Evolutionary conservation across 2,113 vertebrate species (phyloP).

Genomic region (Vanacampus margaritifer): DNA sequence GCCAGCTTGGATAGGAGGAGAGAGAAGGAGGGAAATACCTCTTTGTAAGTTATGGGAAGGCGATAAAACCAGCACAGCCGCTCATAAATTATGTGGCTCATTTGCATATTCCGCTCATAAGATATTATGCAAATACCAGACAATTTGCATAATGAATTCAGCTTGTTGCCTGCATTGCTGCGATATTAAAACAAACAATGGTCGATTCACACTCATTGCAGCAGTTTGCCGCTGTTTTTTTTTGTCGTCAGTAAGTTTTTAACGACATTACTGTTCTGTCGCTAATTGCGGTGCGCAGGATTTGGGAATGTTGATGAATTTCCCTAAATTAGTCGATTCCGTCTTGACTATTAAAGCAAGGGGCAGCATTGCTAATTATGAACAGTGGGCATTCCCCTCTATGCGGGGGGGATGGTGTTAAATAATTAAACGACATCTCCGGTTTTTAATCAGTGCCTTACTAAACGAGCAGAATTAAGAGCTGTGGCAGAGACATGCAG

Average conservation of each 20-base stretch:
- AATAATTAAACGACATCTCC: slow-evolving; percentile 63
- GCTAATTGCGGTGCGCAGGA: slow-evolving; percentile 1
- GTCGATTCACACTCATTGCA: slow-evolving; percentile 45
- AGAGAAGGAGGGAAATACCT: slow-evolving; percentile 60
- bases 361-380: slow-evolving; percentile 65
- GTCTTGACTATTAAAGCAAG: slow-evolving; percentile 35
- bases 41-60: slow-evolving; percentile 92
- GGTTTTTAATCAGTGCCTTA: slow-evolving; percentile 51
- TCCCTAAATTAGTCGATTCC: slow-evolving; percentile 50
- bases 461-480: slow-evolving; percentile 34
- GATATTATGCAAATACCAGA: slow-evolving; percentile 92
- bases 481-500: slow-evolving; percentile 24
- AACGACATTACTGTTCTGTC: neutral
- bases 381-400: slow-evolving; percentile 32
- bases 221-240: slow-evolving; percentile 4
- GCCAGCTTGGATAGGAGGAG: slow-evolving; percentile 64
- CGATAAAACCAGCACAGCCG: slow-evolving; percentile 85
- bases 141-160: slow-evolving; percentile 96
- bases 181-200: slow-evolving; percentile 57
- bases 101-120: slow-evolving; percentile 96
- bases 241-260: neutral
- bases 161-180: slow-evolving; percentile 87
- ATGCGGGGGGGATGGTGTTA: slow-evolving; percentile 49
- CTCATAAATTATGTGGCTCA: slow-evolving; percentile 94
- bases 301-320: slow-evolving; percentile 16